A percentile compares a stretch with the other conserved stretches of the same genome.
Conservation (phyloP, 2,113 vertebrate species). For the Proterorhinus semilunaris region DNA sequence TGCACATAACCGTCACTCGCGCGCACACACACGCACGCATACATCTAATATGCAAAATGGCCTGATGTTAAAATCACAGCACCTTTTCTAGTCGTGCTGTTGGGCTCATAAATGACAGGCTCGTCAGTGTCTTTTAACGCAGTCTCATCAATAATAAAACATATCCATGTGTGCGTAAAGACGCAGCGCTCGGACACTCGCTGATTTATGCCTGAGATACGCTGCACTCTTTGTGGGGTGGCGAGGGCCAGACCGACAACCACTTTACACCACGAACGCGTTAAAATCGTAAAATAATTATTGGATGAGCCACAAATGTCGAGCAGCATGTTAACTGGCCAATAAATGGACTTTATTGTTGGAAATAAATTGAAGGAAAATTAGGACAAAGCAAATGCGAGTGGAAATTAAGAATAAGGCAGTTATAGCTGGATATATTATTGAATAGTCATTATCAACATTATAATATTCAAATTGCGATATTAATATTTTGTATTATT, state of each 20-base stretch:
- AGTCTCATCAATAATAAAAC: slow-evolving; percentile 30
- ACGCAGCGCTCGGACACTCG: slow-evolving; percentile 24
- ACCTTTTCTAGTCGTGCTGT: slow-evolving; percentile 34
- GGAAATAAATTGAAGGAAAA: slow-evolving; percentile 19
- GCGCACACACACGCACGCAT: slow-evolving; percentile 12
- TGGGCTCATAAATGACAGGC: slow-evolving; percentile 33
- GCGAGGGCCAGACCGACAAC: slow-evolving; percentile 30
- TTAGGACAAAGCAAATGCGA: slow-evolving; percentile 19
- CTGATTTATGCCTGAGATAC: slow-evolving; percentile 54
- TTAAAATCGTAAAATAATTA: slow-evolving; percentile 55
- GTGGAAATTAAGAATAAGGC: slow-evolving; percentile 28
- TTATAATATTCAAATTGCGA: slow-evolving; percentile 39
- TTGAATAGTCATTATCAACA: slow-evolving; percentile 37
- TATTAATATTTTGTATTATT: slow-evolving; percentile 24
- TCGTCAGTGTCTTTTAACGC: slow-evolving; percentile 24
- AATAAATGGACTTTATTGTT: slow-evolving; percentile 10
- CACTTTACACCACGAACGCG: slow-evolving; percentile 16
- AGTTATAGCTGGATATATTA: slow-evolving; percentile 38
- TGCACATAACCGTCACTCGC: background rate
- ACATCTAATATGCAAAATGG: slow-evolving; percentile 21
- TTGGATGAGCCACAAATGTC: slow-evolving; percentile 35
- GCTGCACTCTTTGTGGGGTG: slow-evolving; percentile 30
- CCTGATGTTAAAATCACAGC: slow-evolving; percentile 37
- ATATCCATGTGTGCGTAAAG: slow-evolving; percentile 20
- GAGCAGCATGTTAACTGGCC: slow-evolving; percentile 20